Evolutionary conservation across 2,797 vertebrate genomes (phyloP), one percentile per base, ranked within the genome.

Genomic region (Arrhamphus sclerolepis): DNA sequence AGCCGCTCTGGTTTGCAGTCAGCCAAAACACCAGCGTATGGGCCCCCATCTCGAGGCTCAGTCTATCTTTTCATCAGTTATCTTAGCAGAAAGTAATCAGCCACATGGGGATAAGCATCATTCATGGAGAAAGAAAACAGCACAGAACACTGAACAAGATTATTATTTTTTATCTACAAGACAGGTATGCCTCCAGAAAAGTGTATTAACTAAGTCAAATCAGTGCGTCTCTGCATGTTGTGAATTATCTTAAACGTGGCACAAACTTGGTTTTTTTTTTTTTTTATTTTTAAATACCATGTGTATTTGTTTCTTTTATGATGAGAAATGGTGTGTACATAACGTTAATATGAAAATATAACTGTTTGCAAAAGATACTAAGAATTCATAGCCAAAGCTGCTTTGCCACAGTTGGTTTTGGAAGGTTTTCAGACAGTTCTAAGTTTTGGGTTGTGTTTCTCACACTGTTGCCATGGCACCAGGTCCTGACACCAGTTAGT

Each of bases 171-270:
- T 31, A 28, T 56, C 63, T 70, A 26, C 72, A 70, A 66, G 56
- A 77, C 38, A 52, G 34, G 58, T 21, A 57, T 70, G 67, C 69
- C 41, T 73, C 11, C 44, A 70, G 79, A 58, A 65, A 66, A 43
- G 66, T 40, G 60, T 56, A 38, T 31, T 56, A 72, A 38, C 51
- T 56, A 56, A 73, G 62, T 34, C 69, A 64, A 69, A 84, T 83
- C 77, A 77, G 52, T 53, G 53, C 13, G 11, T 78, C 66, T 72
- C 62, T 72, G 53, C 9, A 53, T 38, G 66, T 70, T 60, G 53
- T 5, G 39, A 51, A 53, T 75, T 26, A 3, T 26, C 24, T 6
- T 16, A 14, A 38, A 38, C 13, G 5, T 38, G 34, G 34, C 34
- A 16, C 34, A 14, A 13, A 8, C 34, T 38, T 14, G 34, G 1